These are phyloP conservation scores for Drosophila ercepeae DNA, from an alignment of 1,140 invertebrate species.

Conservation along the genomic window DNA sequence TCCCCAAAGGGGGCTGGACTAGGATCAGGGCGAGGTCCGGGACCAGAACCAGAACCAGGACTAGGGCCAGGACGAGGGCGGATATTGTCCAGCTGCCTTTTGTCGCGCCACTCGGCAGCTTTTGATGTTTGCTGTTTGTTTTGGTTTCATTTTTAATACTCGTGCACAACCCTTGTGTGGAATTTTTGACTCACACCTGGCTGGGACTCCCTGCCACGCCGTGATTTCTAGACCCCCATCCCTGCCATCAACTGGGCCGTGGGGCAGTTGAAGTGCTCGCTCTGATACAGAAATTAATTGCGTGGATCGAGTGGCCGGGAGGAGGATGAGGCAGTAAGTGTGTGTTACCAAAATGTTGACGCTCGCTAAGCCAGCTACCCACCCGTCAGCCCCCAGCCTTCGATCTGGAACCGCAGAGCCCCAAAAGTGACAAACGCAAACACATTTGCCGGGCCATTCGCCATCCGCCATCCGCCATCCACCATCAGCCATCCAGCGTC, in stretches of 20 bases:
- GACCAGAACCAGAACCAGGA: background rate
- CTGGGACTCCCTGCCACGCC: no score
- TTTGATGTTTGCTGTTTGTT: constrained; percentile 79
- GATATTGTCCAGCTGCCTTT: constrained; percentile 61
- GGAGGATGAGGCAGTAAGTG: constrained; percentile 25
- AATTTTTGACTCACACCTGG: constrained; percentile 37
- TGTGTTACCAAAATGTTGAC: constrained; percentile 78
- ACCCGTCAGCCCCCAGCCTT: background rate
- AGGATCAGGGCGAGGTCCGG: background rate
- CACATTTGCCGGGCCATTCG: constrained; percentile 58
- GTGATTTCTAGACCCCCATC: constrained; percentile 11
- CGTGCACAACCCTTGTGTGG: constrained; percentile 38
- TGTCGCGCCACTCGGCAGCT: constrained; percentile 51
- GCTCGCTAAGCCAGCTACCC: constrained; percentile 61
- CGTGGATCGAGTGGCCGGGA: constrained; percentile 73
- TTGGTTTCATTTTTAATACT: constrained; percentile 77
- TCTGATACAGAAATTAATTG: constrained; percentile 79
- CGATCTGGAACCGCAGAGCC: constrained; percentile 58
- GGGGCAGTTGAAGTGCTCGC: constrained; percentile 58
- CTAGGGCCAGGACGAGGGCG: constrained; percentile 17
- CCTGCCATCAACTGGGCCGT: no score
- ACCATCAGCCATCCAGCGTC: background rate
- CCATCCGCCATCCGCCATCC: constrained; percentile 26
- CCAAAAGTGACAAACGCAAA: constrained; percentile 80
- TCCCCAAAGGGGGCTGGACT: background rate